Base-by-base conservation (phyloP, 37 sponge, comb jelly and placozoan species). In the Dysidea cf. avara region DNA sequence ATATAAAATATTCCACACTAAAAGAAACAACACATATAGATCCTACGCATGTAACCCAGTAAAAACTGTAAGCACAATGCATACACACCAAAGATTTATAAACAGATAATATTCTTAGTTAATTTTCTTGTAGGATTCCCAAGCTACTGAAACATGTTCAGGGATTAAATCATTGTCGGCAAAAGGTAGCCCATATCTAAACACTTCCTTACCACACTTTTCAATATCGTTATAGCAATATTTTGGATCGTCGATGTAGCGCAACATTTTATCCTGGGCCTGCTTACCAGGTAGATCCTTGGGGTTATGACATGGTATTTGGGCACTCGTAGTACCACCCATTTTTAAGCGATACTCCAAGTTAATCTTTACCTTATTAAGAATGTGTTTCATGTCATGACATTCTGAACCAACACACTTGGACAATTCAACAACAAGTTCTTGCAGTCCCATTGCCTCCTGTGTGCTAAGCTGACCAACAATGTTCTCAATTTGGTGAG, bases 101-200 rank as follows among this genome's bases (percentile, higher is more conserved):
- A n/a, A n/a, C n/a, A n/a, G n/a, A n/a, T n/a, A n/a, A n/a, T n/a
- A n/a, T n/a, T n/a, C n/a, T n/a, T n/a, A n/a, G n/a, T n/a, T n/a
- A n/a, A n/a, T n/a, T n/a, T 62, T 31, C 53, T 76, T 18, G 67
- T 68, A 74, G 14, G 0, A 0, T 18, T 63, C 46, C 84, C 84
- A 83, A 17, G 54, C 16, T 2, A 69, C 56, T 32, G 69, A 20
- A 1, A 32, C 34, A 6, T 69, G 33, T 18, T 68, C 48, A n/a
- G 87, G 67, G 3, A 86, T 77, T 11, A 48, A 20, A 18, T 86
- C 87, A 62, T 62, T 58, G 49, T 86, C 87, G 22, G 87, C 33
- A 59, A 55, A 86, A 0, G 87, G 82, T 52, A 86, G 75, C 2
- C 87, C 87, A 48, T 12, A 43, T 43, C 9, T 43, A 43, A 43